These are phyloP conservation scores for Drosophila insularis DNA, from an alignment of 1,140 invertebrate species.

Conservation along the genomic window DNA sequence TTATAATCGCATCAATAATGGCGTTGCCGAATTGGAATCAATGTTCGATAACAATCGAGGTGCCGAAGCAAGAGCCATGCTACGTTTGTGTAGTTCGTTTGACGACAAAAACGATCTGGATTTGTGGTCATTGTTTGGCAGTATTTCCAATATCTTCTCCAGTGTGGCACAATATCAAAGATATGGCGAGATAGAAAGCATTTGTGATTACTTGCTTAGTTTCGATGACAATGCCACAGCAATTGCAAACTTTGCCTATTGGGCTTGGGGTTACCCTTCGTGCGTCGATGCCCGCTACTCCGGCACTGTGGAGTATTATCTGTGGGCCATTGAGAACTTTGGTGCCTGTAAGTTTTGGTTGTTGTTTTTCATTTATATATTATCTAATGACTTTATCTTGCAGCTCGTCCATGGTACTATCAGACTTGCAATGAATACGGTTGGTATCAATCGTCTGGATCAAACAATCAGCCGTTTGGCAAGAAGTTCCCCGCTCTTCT, in stretches of 20 bases:
- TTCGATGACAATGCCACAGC: slow-evolving; percentile 60
- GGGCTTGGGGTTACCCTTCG: slow-evolving; percentile 26
- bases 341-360: slow-evolving; percentile 50
- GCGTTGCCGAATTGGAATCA: slow-evolving; percentile 83
- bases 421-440: slow-evolving; percentile 94
- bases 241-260: slow-evolving; percentile 67
- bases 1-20: slow-evolving; percentile 83
- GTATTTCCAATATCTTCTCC: slow-evolving; percentile 72
- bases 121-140: slow-evolving; percentile 68
- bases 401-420: slow-evolving; percentile 88
- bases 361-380: not conserved
- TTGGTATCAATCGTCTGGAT: slow-evolving; percentile 89
- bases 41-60: slow-evolving; percentile 69
- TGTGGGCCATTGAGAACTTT: slow-evolving; percentile 38
- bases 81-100: slow-evolving; percentile 81
- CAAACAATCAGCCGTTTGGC: slow-evolving; percentile 86
- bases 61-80: slow-evolving; percentile 60
- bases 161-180: slow-evolving; percentile 71
- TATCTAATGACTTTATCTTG: not conserved
- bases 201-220: slow-evolving; percentile 57
- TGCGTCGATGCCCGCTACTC: slow-evolving; percentile 66
- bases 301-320: slow-evolving; percentile 55
- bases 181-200: slow-evolving; percentile 46
- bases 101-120: slow-evolving; percentile 74
- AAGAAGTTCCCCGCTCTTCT: slow-evolving; percentile 85